Evolutionary conservation across 2,797 vertebrate genomes (phyloP).

Genomic region (Phrynocephalus guinanensis): DNA sequence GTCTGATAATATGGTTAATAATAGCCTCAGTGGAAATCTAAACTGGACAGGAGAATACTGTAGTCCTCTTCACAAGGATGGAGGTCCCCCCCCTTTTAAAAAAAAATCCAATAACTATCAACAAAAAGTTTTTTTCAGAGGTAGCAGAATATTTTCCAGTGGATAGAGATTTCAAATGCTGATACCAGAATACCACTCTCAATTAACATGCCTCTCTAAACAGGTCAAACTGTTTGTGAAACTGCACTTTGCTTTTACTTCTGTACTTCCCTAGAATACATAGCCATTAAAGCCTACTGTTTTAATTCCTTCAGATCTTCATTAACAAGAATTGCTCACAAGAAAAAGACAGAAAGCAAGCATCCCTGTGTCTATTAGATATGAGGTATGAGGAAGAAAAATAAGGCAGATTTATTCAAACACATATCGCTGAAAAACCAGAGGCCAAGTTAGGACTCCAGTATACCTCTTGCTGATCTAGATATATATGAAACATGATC

Average conservation of each 20-base stretch:
- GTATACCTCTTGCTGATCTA: constrained; percentile 24
- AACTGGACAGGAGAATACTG: background rate
- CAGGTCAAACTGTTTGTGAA: background rate
- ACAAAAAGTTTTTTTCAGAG: background rate
- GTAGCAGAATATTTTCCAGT: background rate
- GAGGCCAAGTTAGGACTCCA: constrained; percentile 11
- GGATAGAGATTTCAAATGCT: background rate
- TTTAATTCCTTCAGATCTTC: background rate
- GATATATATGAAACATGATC: constrained; percentile 19
- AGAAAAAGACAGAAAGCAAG: background rate
- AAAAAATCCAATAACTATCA: background rate
- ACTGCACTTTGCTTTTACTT: background rate
- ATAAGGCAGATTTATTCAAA: constrained; percentile 37
- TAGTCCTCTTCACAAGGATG: background rate
- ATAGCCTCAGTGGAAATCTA: background rate
- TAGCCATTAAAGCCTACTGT: background rate
- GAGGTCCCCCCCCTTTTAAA: background rate
- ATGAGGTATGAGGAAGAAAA: constrained; percentile 20
- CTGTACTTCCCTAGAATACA: background rate
- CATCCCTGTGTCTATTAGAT: background rate
- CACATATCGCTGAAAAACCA: constrained; percentile 25
- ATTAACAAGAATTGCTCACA: background rate
- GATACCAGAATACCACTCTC: background rate
- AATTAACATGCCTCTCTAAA: background rate
- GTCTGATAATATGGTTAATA: background rate